phyloP scores from a whole-genome alignment of 2,888 invertebrate species.

The Abrostola triplasia region DNA sequence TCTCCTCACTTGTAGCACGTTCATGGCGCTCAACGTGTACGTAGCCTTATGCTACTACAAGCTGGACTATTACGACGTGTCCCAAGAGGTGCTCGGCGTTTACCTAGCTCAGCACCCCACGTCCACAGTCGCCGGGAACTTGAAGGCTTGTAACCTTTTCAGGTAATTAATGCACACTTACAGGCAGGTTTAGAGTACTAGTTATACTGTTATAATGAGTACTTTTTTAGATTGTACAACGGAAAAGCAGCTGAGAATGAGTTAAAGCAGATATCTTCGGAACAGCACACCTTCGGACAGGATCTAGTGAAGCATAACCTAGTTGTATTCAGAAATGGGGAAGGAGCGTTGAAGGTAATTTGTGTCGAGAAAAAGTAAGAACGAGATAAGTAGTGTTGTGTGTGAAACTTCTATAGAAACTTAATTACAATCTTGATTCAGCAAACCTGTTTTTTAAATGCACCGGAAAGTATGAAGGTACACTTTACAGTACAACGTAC shows the following conservation, averaged over 20 bases:
- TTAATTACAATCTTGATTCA: too few relatives aligned
- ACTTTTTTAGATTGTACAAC: constrained; percentile 93
- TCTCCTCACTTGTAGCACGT: constrained; percentile 90
- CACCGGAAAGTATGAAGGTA: too few relatives aligned
- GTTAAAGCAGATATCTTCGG: constrained; percentile 94
- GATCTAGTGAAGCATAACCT: constrained; percentile 98
- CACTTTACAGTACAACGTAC: too few relatives aligned
- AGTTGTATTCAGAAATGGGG: constrained; percentile 97
- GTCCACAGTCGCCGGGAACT: constrained; percentile 97
- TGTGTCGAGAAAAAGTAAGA: constrained; percentile 1
- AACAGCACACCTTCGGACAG: constrained; percentile 93
- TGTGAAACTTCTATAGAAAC: too few relatives aligned
- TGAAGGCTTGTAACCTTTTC: constrained; percentile 93
- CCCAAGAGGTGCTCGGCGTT: constrained; percentile 98
- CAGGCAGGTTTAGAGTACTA: not conserved
- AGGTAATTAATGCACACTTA: constrained; percentile 58
- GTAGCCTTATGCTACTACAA: constrained; percentile 99
- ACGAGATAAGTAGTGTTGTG: too few relatives aligned
- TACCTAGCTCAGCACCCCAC: constrained; percentile 97
- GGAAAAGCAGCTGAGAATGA: constrained; percentile 98
- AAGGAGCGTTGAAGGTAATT: constrained; percentile 95
- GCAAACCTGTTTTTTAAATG: too few relatives aligned
- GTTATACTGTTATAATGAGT: not conserved
- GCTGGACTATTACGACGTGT: constrained; percentile 99
- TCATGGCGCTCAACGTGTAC: constrained; percentile 98